Base-by-base conservation (phyloP, 2,797 vertebrate species). In the Tarsius wallacei region DNA sequence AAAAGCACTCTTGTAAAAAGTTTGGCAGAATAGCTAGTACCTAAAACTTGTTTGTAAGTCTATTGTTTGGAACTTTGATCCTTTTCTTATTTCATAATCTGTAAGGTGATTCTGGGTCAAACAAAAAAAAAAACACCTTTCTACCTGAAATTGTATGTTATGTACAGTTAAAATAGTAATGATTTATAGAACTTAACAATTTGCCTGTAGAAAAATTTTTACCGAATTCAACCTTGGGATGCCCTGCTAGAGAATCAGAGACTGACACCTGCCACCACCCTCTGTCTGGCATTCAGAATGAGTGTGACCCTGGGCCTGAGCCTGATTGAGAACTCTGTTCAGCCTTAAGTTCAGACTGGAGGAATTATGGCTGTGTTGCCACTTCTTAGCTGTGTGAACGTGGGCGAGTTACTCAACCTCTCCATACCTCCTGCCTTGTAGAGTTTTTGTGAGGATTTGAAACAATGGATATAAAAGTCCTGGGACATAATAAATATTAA, bases 381-480 rank as follows among this genome's bases (percentile, higher is more conserved):
- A n/a, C 66, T 31, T 87, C 42, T 22, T 85, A 57, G 4, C 74
- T 87, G 4, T 4, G 9, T 33, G 36, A 26, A 63, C 12, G 0
- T 70, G 13, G 55, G 6, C 64, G 42, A 9, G 36, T 73, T 47
- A 28, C 15, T 74, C 61, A 68, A 33, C 4, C 42, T 83, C 47
- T 84, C 64, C 36, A 26, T 80, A 13, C 71, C 71, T 80, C 15
- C 16, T 36, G 51, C 53, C 57, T 82, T 82, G 74, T 49, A 71
- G 61, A 19, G 26, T 49, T 61, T 53, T 73, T 82, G 70, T 93
- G 47, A 93, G 57, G 31, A 59, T 93, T 71, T 93, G 91, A 86
- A 78, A 55, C 63, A 70, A 28, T 70, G 28, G 87, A n/a, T 53
- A 26, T 80, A 84, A 84, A 63, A 84, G 47, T 21, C 10, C 31